Conservation (phyloP, 2,888 invertebrate species). For the Phymatocera aterrima region DNA sequence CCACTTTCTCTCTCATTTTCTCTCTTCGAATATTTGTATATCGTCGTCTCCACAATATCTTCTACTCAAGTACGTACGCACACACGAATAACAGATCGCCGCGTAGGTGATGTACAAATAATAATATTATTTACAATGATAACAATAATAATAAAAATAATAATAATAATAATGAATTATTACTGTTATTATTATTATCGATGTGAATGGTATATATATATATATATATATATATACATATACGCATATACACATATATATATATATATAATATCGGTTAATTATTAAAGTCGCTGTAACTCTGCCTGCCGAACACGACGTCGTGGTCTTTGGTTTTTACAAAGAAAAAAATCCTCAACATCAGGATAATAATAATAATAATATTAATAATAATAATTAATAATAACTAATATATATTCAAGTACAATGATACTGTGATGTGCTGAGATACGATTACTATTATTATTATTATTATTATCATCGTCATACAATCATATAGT, state of each 20-base stretch:
- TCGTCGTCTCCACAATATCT: background rate
- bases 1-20: background rate
- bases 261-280: background rate
- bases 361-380: background rate
- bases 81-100: background rate
- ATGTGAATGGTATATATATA: too few species aligned
- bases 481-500: too few species aligned
- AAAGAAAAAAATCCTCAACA: conserved; percentile 29
- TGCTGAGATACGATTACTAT: too few species aligned
- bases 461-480: too few species aligned
- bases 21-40: conserved; percentile 4
- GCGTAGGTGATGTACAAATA: background rate
- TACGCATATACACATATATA: background rate
- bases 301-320: conserved; percentile 44
- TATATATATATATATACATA: too few species aligned
- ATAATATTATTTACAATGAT: conserved; percentile 42
- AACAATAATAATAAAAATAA: conserved; percentile 59
- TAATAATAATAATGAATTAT: conserved; percentile 1
- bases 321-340: conserved; percentile 46
- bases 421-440: conserved; percentile 60
- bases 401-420: conserved; percentile 55
- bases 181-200: background rate
- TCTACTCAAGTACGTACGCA: too few species aligned
- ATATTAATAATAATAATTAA: conserved; percentile 71
- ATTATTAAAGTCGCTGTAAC: conserved; percentile 42